A percentile compares a stretch with the other conserved stretches of the same genome.
Evolutionary conservation across 1,140 invertebrate genomes (phyloP).

Genomic region (Drosophila rufa): DNA sequence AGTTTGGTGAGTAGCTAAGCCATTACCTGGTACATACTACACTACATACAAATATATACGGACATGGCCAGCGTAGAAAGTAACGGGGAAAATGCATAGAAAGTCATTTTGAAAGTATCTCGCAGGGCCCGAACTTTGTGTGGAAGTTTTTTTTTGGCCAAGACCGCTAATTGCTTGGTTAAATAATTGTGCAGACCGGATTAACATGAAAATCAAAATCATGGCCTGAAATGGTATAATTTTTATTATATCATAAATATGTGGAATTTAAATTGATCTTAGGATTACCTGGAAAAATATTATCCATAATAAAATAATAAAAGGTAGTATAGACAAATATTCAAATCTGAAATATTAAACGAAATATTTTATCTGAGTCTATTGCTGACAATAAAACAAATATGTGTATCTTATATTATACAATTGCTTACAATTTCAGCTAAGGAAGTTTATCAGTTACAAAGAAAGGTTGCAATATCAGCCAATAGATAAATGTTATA

Average conservation of each 20-base stretch:
- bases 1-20: slow-evolving; percentile 78
- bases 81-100: slow-evolving; percentile 59
- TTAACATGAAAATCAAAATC: slow-evolving; percentile 2
- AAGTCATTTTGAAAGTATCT: slow-evolving; percentile 60
- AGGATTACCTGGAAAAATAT: background rate
- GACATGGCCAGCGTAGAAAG: slow-evolving; percentile 51
- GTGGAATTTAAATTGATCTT: background rate
- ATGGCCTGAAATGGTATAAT: slow-evolving; percentile 4
- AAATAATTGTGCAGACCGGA: slow-evolving; percentile 45
- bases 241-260: background rate
- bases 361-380: too few species aligned
- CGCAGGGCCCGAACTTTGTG: slow-evolving; percentile 16
- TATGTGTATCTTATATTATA: too few species aligned
- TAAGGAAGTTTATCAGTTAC: too few species aligned
- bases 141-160: slow-evolving; percentile 24
- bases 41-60: slow-evolving; percentile 3
- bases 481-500: too few species aligned
- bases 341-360: too few species aligned
- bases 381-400: too few species aligned
- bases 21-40: slow-evolving; percentile 25
- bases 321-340: too few species aligned
- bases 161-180: slow-evolving; percentile 57
- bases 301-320: background rate
- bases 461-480: too few species aligned
- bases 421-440: too few species aligned